phyloP scores from a whole-genome alignment of 2,113 vertebrate species.

The Acanthochromis polyacanthus region DNA sequence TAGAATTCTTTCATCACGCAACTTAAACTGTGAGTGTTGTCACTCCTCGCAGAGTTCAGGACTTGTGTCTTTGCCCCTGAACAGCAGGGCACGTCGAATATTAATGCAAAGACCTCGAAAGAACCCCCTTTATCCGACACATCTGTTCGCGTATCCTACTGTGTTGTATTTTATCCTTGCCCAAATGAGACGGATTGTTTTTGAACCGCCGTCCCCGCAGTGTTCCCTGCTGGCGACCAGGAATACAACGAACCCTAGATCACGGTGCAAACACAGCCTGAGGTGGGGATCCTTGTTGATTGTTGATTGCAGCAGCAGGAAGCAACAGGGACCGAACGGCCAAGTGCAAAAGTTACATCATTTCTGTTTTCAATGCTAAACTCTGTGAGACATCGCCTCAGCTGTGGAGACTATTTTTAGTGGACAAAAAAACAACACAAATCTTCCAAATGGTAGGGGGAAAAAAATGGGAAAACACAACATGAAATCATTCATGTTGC shows the following conservation, averaged over 20 bases:
- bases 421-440: neutral
- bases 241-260: neutral
- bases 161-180: neutral
- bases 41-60: neutral
- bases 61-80: neutral
- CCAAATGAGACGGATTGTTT: neutral
- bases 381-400: neutral
- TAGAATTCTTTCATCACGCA: neutral
- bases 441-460: too few species aligned
- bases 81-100: neutral
- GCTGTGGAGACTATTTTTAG: neutral
- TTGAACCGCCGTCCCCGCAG: neutral
- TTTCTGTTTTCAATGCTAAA: neutral
- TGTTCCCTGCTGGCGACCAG: neutral
- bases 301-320: neutral
- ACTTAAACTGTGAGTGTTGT: neutral
- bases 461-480: neutral
- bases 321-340: neutral
- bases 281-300: neutral
- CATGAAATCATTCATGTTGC: too few species aligned
- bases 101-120: neutral
- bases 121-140: neutral
- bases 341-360: slow-evolving; percentile 4
- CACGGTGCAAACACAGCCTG: neutral
- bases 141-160: neutral